Percentiles rank a stretch among this genome's conserved stretches.
phyloP scores from a whole-genome alignment of 2,113 vertebrate genomes.

The Indri indri region DNA sequence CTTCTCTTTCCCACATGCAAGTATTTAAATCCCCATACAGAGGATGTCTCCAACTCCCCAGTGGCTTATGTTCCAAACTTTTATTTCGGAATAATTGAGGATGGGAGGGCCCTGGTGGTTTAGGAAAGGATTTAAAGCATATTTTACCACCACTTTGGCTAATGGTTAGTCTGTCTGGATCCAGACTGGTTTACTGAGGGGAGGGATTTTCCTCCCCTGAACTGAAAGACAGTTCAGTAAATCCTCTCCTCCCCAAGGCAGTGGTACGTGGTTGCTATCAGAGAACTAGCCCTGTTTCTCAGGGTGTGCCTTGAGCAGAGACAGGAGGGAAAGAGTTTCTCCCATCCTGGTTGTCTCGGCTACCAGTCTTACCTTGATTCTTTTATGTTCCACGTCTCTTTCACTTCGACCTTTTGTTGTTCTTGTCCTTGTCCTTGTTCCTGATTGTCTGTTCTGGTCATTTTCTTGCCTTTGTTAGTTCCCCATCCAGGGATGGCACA shows the following conservation, averaged over 20 bases:
- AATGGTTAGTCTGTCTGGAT: background rate
- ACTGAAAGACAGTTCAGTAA: background rate
- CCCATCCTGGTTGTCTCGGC: background rate
- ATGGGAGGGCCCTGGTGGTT: background rate
- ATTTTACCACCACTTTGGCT: background rate
- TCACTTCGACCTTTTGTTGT: background rate
- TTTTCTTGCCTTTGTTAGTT: background rate
- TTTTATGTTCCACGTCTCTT: background rate
- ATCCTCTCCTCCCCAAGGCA: background rate
- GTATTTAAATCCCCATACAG: background rate
- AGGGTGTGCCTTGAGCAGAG: background rate
- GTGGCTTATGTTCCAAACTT: background rate
- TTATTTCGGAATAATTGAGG: background rate
- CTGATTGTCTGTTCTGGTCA: background rate
- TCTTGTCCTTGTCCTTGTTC: background rate
- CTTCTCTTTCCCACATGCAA: background rate
- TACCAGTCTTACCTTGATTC: background rate
- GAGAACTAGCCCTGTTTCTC: background rate
- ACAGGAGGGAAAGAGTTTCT: background rate
- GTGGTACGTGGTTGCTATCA: background rate
- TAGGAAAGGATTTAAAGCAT: background rate
- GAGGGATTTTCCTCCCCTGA: background rate
- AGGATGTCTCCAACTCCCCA: background rate
- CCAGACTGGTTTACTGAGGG: background rate
- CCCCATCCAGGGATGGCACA: background rate